phyloP scores from a whole-genome alignment of 2,113 vertebrate species.

The Burhinus oedicnemus region DNA sequence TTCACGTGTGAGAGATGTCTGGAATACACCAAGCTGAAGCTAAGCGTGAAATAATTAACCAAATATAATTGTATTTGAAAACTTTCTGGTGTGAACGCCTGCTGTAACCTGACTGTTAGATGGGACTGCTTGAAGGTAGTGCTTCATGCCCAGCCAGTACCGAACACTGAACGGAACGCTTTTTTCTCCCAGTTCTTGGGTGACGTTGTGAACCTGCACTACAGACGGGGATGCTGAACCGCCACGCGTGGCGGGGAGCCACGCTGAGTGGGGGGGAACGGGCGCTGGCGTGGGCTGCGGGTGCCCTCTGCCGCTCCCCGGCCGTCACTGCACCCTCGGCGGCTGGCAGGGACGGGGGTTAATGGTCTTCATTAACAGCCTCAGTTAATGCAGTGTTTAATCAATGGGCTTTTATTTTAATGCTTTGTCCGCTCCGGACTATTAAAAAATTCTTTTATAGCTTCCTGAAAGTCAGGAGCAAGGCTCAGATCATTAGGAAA shows the following conservation, averaged over 20 bases:
- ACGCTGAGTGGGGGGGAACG: no score
- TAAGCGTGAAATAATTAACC: neutral
- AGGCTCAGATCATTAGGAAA: neutral
- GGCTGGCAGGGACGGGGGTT: neutral
- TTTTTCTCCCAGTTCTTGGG: neutral
- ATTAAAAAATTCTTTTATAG: neutral
- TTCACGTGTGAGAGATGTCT: neutral
- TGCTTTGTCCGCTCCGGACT: neutral
- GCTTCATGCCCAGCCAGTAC: neutral
- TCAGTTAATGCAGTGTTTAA: neutral
- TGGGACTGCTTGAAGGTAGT: neutral
- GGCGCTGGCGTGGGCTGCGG: slow-evolving; percentile 8
- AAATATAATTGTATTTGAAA: neutral
- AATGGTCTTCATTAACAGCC: neutral
- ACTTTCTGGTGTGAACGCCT: accelerated
- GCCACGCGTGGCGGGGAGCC: neutral
- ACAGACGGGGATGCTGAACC: neutral
- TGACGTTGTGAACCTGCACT: neutral
- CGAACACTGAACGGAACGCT: accelerated
- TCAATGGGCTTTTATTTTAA: neutral
- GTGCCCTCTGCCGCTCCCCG: slow-evolving; percentile 69
- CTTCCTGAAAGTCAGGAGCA: neutral
- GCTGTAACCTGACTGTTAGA: neutral
- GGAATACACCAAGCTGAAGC: no score
- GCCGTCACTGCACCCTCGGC: neutral